These are phyloP conservation scores for Venustaconcha ellipsiformis DNA, from an alignment of 1,140 invertebrate species.

Conservation along the genomic window DNA sequence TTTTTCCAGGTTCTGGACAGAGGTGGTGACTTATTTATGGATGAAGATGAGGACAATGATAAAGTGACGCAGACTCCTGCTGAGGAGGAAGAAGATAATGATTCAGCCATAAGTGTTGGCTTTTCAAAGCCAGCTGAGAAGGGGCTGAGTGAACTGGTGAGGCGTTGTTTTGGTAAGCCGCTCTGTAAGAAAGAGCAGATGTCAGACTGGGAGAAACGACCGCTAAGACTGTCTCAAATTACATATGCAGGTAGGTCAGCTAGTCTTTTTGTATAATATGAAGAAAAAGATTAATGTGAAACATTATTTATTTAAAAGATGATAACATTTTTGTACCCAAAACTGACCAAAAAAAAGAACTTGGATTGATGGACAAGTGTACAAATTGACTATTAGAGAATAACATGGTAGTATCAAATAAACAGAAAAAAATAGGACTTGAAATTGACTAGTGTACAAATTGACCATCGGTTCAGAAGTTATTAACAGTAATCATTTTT, in stretches of 20 bases:
- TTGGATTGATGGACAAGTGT: too few species aligned
- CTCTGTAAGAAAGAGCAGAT: conserved; percentile 87
- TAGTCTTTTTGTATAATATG: neutral
- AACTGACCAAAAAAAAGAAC: too few species aligned
- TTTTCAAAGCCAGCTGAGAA: conserved; percentile 1
- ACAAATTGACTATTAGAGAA: too few species aligned
- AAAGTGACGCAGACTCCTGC: neutral
- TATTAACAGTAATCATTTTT: too few species aligned
- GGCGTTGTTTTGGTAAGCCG: conserved; percentile 78
- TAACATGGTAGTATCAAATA: too few species aligned
- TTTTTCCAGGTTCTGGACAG: too few species aligned
- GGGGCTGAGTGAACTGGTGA: conserved; percentile 79
- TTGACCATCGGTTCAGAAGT: too few species aligned
- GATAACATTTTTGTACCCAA: too few species aligned
- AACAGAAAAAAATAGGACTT: too few species aligned
- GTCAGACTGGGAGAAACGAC: conserved; percentile 88
- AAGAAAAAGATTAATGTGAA: too few species aligned
- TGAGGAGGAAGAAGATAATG: conserved; percentile 16
- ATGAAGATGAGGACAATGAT: conserved; percentile 31
- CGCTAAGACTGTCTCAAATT: conserved; percentile 80
- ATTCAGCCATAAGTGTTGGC: neutral
- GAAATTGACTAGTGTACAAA: too few species aligned
- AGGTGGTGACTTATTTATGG: neutral
- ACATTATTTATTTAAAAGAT: too few species aligned
- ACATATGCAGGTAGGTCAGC: conserved; percentile 78